Percentiles rank a stretch among this genome's conserved stretches.
Conservation (phyloP, 2,888 invertebrate genomes). For the Tanypteryx hageni region DNA sequence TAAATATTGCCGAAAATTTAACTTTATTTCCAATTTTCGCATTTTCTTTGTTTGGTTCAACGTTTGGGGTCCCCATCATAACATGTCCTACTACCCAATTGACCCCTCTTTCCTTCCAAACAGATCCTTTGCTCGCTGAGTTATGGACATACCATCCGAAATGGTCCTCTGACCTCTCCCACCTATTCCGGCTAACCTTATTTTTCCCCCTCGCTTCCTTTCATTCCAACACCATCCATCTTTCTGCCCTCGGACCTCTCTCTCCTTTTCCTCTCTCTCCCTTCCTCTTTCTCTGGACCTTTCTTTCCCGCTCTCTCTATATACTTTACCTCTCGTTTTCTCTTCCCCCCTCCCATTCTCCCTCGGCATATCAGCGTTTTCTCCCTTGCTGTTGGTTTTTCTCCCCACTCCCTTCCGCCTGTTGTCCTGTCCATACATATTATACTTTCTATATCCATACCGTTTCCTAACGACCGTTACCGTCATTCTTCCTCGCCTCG, state of each 20-base stretch:
- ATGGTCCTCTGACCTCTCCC: not conserved
- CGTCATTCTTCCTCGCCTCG: not conserved
- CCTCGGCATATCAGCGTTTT: constrained; percentile 5
- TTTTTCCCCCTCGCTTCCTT: constrained; percentile 7
- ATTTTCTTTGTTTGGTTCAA: not conserved
- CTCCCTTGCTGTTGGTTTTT: not conserved
- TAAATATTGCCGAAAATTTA: too few species aligned
- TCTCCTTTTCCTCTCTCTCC: not conserved
- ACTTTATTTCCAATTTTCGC: not conserved
- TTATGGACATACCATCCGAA: constrained; percentile 29
- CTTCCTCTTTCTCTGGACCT: not conserved
- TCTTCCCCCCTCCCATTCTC: not conserved
- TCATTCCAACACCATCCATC: not conserved
- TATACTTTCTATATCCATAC: not conserved
- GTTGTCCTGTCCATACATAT: not conserved
- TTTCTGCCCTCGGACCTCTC: not conserved
- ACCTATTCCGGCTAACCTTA: not conserved
- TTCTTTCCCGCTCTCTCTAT: not conserved
- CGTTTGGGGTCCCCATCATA: not conserved
- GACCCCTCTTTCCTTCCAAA: constrained; percentile 7
- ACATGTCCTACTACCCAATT: constrained; percentile 18
- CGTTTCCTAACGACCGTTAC: not conserved
- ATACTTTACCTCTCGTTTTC: not conserved
- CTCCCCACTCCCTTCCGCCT: not conserved
- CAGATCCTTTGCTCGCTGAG: constrained; percentile 32